Conservation (phyloP, 2,797 vertebrate genomes). For the Hipposideros larvatus region DNA sequence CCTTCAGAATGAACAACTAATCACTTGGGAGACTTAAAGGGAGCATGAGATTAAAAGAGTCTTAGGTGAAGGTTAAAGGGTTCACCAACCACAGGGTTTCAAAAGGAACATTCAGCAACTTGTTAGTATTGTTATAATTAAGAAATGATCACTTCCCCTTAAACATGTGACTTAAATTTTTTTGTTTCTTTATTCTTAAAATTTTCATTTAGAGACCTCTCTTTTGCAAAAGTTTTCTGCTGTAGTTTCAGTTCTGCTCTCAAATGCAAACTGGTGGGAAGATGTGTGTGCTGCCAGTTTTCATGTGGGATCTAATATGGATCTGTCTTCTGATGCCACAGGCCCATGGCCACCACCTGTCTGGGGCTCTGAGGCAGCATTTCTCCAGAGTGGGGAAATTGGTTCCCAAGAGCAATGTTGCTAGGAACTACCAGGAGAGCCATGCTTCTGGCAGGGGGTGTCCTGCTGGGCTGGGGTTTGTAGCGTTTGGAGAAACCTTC, state of each 20-base stretch:
- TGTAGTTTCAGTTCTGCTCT: neutral
- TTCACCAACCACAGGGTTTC: conserved; percentile 23
- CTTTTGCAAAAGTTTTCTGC: neutral
- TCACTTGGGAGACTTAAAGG: conserved; percentile 8
- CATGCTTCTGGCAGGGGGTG: neutral
- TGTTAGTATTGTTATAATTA: neutral
- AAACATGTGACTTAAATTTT: neutral
- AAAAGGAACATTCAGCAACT: neutral
- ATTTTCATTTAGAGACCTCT: neutral
- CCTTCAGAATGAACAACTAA: conserved; percentile 43
- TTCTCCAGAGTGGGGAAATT: neutral
- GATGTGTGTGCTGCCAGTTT: rapidly evolving
- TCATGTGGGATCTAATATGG: neutral
- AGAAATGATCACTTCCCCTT: neutral
- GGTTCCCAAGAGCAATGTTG: neutral
- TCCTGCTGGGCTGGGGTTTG: neutral
- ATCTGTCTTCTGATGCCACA: neutral
- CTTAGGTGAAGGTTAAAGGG: conserved; percentile 23
- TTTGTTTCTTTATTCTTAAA: neutral
- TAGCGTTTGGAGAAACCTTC: neutral
- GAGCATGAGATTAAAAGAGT: conserved; percentile 48
- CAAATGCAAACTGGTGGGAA: neutral
- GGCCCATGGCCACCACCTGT: rapidly evolving
- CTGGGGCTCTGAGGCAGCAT: neutral
- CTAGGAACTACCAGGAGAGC: neutral